Conservation (phyloP, 2,888 invertebrate genomes). For the Heliconius erato region DNA sequence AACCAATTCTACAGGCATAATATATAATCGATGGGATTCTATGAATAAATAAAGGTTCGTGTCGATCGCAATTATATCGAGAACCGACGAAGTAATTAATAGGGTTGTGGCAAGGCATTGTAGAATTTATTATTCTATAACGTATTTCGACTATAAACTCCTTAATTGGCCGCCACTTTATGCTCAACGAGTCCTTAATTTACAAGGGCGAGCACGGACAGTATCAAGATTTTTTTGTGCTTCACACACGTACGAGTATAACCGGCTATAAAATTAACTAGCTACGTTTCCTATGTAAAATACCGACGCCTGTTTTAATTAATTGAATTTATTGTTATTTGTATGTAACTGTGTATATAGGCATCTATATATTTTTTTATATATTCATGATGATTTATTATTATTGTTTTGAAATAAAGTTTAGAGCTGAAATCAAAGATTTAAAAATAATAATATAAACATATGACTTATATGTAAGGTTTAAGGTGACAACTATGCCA, state of each 20-base stretch:
- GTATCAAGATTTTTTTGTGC: constrained; percentile 68
- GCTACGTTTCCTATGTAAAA: constrained; percentile 23
- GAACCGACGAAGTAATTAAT: constrained; percentile 73
- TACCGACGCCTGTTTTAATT: constrained; percentile 23
- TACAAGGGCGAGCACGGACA: constrained; percentile 79
- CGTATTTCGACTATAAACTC: constrained; percentile 81
- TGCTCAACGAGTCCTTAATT: constrained; percentile 79
- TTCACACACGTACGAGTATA: constrained; percentile 46
- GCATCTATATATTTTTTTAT: neutral
- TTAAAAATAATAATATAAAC: too few relatives aligned
- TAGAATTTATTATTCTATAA: constrained; percentile 84
- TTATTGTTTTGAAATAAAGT: too few relatives aligned
- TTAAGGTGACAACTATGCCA: too few relatives aligned
- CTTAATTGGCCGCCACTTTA: constrained; percentile 82
- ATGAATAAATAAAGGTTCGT: constrained; percentile 44
- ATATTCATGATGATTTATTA: neutral
- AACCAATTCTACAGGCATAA: neutral
- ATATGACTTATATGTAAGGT: too few relatives aligned
- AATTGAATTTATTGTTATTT: constrained; percentile 4
- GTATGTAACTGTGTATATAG: neutral
- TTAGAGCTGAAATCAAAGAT: too few relatives aligned
- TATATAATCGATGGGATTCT: constrained; percentile 38
- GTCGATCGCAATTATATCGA: constrained; percentile 50
- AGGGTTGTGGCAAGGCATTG: constrained; percentile 76
- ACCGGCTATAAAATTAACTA: constrained; percentile 34